Evolutionary conservation across 1,140 invertebrate genomes (phyloP).

Genomic region (Acromyrmex charruanus): DNA sequence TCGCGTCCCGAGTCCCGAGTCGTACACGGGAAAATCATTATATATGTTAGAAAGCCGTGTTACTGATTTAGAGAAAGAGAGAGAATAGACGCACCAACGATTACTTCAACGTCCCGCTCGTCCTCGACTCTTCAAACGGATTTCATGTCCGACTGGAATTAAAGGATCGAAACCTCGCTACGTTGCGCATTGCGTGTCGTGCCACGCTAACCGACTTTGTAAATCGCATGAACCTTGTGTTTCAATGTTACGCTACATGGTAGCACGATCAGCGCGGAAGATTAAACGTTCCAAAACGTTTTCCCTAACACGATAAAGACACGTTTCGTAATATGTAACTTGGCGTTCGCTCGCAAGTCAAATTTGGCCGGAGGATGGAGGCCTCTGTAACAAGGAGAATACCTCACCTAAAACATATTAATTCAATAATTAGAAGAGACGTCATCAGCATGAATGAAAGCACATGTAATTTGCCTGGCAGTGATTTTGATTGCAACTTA

Average conservation of each 20-base stretch:
- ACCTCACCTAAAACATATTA: conserved; percentile 4
- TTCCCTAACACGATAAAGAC: background rate
- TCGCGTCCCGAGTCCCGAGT: background rate
- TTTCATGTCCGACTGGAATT: conserved; percentile 22
- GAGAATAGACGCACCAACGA: background rate
- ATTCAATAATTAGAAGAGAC: conserved; percentile 44
- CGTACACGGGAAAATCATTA: conserved; percentile 16
- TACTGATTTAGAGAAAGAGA: conserved; percentile 11
- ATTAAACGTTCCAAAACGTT: conserved; percentile 28
- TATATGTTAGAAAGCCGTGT: background rate
- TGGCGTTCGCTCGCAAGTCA: background rate
- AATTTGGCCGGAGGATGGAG: background rate
- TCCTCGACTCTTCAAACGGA: background rate
- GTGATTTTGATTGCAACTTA: conserved; percentile 41
- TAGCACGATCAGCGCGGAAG: background rate
- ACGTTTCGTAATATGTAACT: conserved; percentile 2
- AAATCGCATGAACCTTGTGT: conserved; percentile 14
- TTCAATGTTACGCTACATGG: conserved; percentile 20
- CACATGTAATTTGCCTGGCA: conserved; percentile 26
- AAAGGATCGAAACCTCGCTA: conserved; percentile 20
- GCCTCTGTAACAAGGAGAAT: background rate
- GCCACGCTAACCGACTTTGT: conserved; percentile 51
- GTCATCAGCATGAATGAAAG: conserved; percentile 27
- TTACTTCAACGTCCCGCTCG: background rate
- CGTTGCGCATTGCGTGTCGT: conserved; percentile 31